Evolutionary conservation across 2,797 vertebrate genomes (phyloP), one percentile per base, ranked within the genome.

Genomic region (Strix occidentalis): DNA sequence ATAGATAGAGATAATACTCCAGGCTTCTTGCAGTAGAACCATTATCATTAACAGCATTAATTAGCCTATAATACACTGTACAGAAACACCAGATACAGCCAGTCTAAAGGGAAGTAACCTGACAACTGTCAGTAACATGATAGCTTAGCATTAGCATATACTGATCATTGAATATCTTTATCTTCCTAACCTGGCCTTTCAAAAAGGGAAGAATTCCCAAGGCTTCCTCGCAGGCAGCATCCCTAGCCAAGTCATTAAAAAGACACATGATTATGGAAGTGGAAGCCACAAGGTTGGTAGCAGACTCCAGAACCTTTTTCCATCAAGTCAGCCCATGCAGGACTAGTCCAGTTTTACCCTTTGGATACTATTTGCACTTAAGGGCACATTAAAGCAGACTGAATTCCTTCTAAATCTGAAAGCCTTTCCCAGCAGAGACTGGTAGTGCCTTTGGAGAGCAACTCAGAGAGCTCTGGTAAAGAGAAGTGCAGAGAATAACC

Each of bases 31-130:
- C 95, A 82, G 85, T 84, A 97, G 93, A 80, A 70, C 96, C 96
- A 97, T 97, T 95, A 98, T 96, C 97, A 97, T 98, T 97, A 98
- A 93, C 94, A 93, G 96, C 94, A 83, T 98, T 98, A 98, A 98
- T 98, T 98, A 98, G 97, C 93, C 97, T 91, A 41, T 97, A 97
- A 98, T 97, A 97, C 93, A 97, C 97, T 92, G 88, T 70, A 84
- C 87, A 61, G 95, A 85, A 31, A 29, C 95, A 93, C 83, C 94
- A 95, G 94, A 96, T 78, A 71, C 85, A 35, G 51, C 89, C 71
- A 88, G 92, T 92, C 94, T 81, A 68, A 93, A 84, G 92, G 95
- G 96, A 90, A 93, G 94, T 35, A 89, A 96, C 79, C 94, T 84
- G 93, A 93, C 56, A 79, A 77, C 92, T 89, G 93, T 78, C 96